Evolutionary conservation across 2,113 vertebrate genomes (phyloP).

Genomic region (Corynorhinus townsendii): DNA sequence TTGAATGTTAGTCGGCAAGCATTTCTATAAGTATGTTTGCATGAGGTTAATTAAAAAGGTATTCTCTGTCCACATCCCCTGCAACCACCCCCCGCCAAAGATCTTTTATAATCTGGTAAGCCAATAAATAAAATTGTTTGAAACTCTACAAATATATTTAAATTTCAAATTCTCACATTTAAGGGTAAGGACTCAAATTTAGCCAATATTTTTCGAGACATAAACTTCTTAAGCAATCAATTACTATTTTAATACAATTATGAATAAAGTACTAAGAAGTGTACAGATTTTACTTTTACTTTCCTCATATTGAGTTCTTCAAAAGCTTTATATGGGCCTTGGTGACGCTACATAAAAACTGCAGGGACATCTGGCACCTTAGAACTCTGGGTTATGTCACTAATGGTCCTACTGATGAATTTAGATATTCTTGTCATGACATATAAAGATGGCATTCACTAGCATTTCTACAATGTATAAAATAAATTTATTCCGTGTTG

Average conservation of each 20-base stretch:
- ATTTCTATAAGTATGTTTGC: background rate
- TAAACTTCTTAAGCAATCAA: background rate
- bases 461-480: background rate
- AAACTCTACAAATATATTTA: conserved; percentile 27
- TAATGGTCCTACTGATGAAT: background rate
- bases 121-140: background rate
- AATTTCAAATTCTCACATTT: conserved; percentile 1
- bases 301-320: background rate
- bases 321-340: background rate
- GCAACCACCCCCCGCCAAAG: fast-evolving
- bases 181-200: conserved; percentile 16
- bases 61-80: background rate
- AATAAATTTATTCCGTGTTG: background rate
- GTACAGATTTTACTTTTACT: background rate
- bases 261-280: background rate
- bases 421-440: background rate
- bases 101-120: background rate
- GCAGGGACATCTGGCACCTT: background rate
- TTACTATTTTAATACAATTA: conserved; percentile 12
- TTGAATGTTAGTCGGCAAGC: background rate
- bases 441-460: background rate
- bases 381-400: background rate
- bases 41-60: background rate
- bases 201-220: background rate
- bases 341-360: background rate